Conservation (phyloP, 2,113 vertebrate genomes). For the Phyllostomus discolor region DNA sequence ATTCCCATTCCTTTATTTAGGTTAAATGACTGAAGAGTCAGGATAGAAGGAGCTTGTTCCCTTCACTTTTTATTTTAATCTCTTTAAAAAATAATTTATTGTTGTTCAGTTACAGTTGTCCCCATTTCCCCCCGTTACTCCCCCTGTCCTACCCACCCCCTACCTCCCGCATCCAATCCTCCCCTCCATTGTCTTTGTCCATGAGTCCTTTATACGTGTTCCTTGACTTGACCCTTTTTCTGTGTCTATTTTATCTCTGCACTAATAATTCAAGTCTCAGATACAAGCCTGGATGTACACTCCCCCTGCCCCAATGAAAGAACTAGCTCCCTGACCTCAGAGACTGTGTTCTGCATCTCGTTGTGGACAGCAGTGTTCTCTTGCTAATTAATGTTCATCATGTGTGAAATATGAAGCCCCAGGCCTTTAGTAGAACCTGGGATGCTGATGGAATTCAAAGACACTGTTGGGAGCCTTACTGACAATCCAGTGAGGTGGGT, state of each 20-base stretch:
- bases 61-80: constrained; percentile 4
- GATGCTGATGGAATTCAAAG: neutral
- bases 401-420: neutral
- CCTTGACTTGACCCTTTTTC: neutral
- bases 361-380: neutral
- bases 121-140: no score
- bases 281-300: neutral
- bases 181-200: no score
- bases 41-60: neutral
- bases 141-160: no score
- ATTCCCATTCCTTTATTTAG: neutral
- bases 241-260: neutral
- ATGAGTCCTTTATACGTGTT: no score
- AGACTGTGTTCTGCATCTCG: neutral
- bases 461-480: neutral
- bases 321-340: neutral
- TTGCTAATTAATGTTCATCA: neutral
- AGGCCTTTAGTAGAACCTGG: neutral
- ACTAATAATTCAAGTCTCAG: neutral
- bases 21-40: neutral
- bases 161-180: no score
- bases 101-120: no score
- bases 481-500: neutral
- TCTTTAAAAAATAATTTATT: neutral
- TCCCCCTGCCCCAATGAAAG: neutral